Evolutionary conservation across 2,113 vertebrate species (phyloP).

Genomic region (Vidua macroura): DNA sequence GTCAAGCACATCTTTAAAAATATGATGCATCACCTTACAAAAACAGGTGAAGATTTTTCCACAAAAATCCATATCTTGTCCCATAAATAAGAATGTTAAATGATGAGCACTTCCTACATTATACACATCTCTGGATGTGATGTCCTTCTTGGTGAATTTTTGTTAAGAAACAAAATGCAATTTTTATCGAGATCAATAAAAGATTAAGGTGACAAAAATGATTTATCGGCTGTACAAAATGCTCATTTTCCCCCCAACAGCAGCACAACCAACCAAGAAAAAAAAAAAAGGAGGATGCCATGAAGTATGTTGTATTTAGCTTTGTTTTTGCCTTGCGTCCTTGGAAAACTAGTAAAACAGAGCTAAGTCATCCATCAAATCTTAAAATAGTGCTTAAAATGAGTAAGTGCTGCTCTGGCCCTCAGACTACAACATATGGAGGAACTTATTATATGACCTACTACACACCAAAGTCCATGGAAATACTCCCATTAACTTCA

Average conservation of each 20-base stretch:
- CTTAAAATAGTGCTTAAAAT: conserved; percentile 73
- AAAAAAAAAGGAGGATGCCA: neutral
- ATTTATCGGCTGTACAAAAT: conserved; percentile 70
- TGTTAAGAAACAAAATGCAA: conserved; percentile 76
- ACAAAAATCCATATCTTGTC: conserved; percentile 52
- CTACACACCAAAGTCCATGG: conserved; percentile 33
- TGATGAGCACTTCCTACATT: conserved; percentile 34
- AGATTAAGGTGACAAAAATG: conserved; percentile 81
- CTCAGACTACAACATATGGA: neutral
- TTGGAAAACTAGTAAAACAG: conserved; percentile 66
- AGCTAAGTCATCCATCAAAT: conserved; percentile 69
- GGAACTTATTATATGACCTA: conserved; percentile 22
- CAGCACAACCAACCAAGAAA: neutral
- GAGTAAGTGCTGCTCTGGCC: conserved; percentile 47
- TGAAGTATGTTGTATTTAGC: conserved; percentile 59
- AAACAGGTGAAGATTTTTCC: conserved; percentile 37
- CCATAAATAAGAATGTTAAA: conserved; percentile 66
- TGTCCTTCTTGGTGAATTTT: conserved; percentile 75
- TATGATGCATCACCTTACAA: conserved; percentile 62
- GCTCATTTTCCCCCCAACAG: conserved; percentile 64
- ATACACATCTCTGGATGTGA: conserved; percentile 33
- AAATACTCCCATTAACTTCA: conserved; percentile 41
- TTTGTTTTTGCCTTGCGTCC: conserved; percentile 54
- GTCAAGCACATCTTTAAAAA: conserved; percentile 70
- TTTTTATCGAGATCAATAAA: conserved; percentile 83